Evolutionary conservation across 2,113 vertebrate genomes (phyloP).

Genomic region (Hypocryptadius cinnamomeus): DNA sequence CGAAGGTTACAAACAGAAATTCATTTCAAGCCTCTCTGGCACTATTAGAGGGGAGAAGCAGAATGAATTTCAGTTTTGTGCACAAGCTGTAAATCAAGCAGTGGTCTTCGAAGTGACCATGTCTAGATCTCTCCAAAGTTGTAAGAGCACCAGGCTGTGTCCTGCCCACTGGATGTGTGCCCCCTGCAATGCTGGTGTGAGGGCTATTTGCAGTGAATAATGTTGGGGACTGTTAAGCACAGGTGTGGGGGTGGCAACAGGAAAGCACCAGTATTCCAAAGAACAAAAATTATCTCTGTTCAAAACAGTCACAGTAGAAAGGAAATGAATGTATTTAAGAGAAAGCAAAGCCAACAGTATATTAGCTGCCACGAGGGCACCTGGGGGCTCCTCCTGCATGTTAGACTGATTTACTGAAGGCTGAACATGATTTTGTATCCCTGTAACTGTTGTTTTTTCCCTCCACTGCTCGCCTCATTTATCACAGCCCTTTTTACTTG

Average conservation of each 20-base stretch:
- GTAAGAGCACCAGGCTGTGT: rapidly evolving
- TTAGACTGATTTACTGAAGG: not conserved
- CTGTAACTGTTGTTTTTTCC: not conserved
- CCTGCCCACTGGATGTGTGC: not conserved
- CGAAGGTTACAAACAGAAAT: not conserved
- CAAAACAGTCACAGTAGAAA: not conserved
- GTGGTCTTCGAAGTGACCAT: not conserved
- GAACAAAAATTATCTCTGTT: not conserved
- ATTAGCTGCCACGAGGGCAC: rapidly evolving
- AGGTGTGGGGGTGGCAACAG: rapidly evolving
- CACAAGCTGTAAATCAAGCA: not conserved
- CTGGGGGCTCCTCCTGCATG: rapidly evolving
- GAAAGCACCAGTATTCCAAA: not conserved
- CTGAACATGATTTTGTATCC: not conserved
- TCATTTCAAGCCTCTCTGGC: not conserved
- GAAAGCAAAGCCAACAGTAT: not conserved
- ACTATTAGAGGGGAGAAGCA: not conserved
- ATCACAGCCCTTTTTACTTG: not conserved
- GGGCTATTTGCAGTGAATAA: not conserved
- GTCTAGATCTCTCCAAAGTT: not conserved
- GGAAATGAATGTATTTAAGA: not conserved
- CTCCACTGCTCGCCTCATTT: not conserved
- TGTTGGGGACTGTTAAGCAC: not conserved
- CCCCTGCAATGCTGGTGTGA: not conserved
- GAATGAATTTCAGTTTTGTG: not conserved